Evolutionary conservation across 2,113 vertebrate genomes (phyloP).

Genomic region (Siniperca knerii): DNA sequence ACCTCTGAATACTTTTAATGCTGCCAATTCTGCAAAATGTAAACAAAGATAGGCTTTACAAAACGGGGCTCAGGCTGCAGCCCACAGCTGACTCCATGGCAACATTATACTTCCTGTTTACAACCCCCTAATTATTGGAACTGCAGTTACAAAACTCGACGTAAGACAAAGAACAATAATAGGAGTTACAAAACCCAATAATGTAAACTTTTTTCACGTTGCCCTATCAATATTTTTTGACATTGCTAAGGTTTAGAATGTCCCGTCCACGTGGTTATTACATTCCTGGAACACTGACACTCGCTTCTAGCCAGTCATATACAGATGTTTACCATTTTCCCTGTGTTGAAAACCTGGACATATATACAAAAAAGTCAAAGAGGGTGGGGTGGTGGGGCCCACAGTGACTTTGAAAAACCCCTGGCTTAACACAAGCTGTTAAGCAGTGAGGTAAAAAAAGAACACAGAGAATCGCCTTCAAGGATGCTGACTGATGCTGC

Average conservation of each 20-base stretch:
- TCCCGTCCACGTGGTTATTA: not conserved
- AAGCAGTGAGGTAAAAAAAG: too few relatives aligned
- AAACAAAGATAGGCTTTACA: not conserved
- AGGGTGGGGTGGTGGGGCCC: too few relatives aligned
- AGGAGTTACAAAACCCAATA: not conserved
- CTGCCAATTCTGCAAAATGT: not conserved
- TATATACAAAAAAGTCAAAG: not conserved
- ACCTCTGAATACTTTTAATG: not conserved
- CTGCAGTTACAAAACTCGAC: not conserved
- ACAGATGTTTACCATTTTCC: not conserved
- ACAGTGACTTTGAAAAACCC: not conserved
- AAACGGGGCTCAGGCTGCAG: not conserved
- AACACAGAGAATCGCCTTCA: not conserved
- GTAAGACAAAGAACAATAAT: not conserved
- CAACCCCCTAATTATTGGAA: not conserved
- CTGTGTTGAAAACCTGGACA: not conserved
- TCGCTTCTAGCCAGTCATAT: not conserved
- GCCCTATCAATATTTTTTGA: too few relatives aligned
- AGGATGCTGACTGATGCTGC: conserved; percentile 60
- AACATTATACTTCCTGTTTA: not conserved
- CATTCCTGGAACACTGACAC: not conserved
- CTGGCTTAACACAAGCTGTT: not conserved
- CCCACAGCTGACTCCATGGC: not conserved
- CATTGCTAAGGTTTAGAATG: not conserved
- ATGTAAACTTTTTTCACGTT: not conserved